These are phyloP conservation scores for Melanerpes formicivorus DNA, from an alignment of 2,113 vertebrate species.

Conservation along the genomic window DNA sequence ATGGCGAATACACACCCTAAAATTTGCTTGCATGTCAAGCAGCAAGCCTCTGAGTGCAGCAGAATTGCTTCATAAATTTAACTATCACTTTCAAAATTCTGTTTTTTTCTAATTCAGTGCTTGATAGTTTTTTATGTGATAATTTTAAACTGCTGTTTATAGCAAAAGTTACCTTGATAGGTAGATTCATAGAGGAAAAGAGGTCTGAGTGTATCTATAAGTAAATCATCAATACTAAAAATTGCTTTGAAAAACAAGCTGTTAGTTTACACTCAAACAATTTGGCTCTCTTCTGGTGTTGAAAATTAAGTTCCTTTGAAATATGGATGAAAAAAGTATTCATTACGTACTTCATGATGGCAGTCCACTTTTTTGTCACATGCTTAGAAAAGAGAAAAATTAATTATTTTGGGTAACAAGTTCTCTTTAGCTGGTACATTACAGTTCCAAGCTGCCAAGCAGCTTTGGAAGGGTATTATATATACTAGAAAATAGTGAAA, in stretches of 20 bases:
- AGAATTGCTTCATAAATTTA: conserved; percentile 85
- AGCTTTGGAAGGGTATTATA: not conserved
- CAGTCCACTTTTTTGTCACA: not conserved
- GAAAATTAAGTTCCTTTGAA: not conserved
- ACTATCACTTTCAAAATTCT: conserved; percentile 80
- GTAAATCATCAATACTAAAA: not conserved
- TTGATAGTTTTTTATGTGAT: conserved; percentile 84
- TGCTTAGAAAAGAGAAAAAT: not conserved
- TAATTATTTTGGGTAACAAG: not conserved
- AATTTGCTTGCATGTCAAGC: conserved; percentile 75
- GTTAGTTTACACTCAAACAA: not conserved
- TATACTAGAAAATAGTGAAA: conserved; percentile 33
- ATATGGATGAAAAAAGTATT: not conserved
- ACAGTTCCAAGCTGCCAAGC: not conserved
- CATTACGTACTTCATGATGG: not conserved
- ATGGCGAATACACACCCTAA: not conserved
- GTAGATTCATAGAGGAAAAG: conserved; percentile 39
- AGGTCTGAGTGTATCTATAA: not conserved
- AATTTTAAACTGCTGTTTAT: conserved; percentile 81
- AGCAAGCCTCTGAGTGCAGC: conserved; percentile 72
- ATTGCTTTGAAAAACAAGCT: not conserved
- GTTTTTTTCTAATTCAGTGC: conserved; percentile 82
- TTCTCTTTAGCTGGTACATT: not conserved
- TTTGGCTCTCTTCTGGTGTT: conserved; percentile 11
- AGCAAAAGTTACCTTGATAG: conserved; percentile 83